Evolutionary conservation across 2,888 invertebrate genomes (phyloP), one percentile per base, ranked within the genome.

Genomic region (Parnassius apollo): DNA sequence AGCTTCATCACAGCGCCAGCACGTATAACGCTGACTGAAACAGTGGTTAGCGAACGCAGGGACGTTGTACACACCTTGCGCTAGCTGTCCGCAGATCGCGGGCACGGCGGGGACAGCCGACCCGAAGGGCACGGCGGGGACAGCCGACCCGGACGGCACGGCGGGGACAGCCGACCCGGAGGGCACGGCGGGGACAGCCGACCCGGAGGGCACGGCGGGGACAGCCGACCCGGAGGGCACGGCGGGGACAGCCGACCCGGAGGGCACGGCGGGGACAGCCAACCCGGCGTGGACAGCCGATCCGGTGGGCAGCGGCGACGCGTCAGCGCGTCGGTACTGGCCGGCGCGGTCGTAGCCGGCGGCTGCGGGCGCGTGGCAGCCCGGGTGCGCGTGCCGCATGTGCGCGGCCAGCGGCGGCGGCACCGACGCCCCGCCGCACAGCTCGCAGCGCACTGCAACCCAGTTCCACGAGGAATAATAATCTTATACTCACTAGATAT

Each of bases 261-360:
- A 1, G 18, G 18, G 18, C 18, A 18, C 18, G 18, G 45, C 9
- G 45, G 45, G 45, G 80, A 72, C 12, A 18, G 18, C 18, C 18
- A 1, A 18, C 18, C 74, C 73, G 9, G 78, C n/a, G n/a, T n/a
- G 45, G 80, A 72, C 12, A 18, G 18, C 18, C 18, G 18, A 18
- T 1, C 74, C 73, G 9, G 78, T 72, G 72, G 8, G 75, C 73
- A 11, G 74, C 71, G 22, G 80, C 72, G 74, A 71, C 22, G 80
- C 72, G 11, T 74, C 74, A 7, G 78, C 72, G 65, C 84, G 83
- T 1, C 50, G 96, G 85, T 96, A 98, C 71, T 94, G 94, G 2
- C 98, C 98, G 42, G 95, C 94, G 65, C 97, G 97, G 85, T 98
- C 98, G 91, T 98, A 99, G 0, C 98, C 99, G 81, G 97, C 96